phyloP scores from a whole-genome alignment of 2,888 invertebrate genomes.

The Drosophila percnosoma region DNA sequence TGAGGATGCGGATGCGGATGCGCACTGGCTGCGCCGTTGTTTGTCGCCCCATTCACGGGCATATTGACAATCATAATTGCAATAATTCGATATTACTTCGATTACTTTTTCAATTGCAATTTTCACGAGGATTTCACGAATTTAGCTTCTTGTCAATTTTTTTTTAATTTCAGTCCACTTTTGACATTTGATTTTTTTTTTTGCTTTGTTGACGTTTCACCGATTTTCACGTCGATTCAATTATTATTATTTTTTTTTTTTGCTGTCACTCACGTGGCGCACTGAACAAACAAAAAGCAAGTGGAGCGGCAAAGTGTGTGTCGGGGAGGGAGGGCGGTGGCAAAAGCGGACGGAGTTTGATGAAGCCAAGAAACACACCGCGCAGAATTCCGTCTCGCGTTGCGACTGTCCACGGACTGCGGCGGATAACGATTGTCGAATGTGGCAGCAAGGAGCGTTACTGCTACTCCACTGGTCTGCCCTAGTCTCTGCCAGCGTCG shows the following conservation, averaged over 20 bases:
- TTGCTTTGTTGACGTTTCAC: constrained; percentile 3
- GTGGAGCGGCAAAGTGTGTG: constrained; percentile 8
- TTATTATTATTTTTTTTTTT: neutral
- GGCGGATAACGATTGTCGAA: constrained; percentile 11
- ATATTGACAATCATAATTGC: constrained; percentile 80
- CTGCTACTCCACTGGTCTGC: neutral
- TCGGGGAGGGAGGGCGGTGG: neutral
- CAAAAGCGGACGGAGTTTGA: neutral
- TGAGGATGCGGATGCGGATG: constrained; percentile 18
- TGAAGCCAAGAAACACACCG: constrained; percentile 35
- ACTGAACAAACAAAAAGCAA: constrained; percentile 49
- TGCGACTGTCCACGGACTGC: constrained; percentile 74
- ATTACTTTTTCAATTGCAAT: neutral
- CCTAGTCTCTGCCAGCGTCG: constrained; percentile 5
- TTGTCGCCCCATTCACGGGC: constrained; percentile 63
- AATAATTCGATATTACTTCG: neutral
- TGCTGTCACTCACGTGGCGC: constrained; percentile 39
- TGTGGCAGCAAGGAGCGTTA: constrained; percentile 2
- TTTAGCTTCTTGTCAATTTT: neutral
- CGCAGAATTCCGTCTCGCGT: constrained; percentile 64
- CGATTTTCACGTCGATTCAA: constrained; percentile 7
- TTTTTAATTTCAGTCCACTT: neutral
- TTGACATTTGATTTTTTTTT: constrained; percentile 1
- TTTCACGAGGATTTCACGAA: neutral
- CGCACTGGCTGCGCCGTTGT: constrained; percentile 22